These are phyloP conservation scores for Arctocebus calabarensis DNA, from an alignment of 2,797 vertebrate species.

Conservation along the genomic window DNA sequence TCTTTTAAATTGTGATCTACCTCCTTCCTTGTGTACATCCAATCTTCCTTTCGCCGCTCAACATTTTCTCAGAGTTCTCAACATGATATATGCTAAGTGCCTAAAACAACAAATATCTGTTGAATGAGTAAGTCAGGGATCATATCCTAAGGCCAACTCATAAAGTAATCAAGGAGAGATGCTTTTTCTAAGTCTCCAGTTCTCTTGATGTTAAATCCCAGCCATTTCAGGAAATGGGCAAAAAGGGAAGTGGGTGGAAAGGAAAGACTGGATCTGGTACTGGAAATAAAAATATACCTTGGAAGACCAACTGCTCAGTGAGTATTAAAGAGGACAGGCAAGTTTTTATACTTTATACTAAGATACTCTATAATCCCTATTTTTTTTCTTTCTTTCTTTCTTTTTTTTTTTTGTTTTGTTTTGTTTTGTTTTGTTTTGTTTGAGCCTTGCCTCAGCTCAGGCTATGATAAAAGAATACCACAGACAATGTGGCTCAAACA, in stretches of 20 bases:
- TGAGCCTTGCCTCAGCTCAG: neutral
- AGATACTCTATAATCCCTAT: neutral
- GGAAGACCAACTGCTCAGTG: neutral
- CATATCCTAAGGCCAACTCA: neutral
- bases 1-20: neutral
- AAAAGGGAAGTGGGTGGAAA: neutral
- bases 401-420: too few species aligned
- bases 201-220: neutral
- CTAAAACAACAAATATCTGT: neutral
- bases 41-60: neutral
- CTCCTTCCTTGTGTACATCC: neutral
- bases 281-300: neutral
- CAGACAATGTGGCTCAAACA: neutral
- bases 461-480: neutral
- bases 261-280: neutral
- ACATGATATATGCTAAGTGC: neutral
- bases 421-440: neutral
- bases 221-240: neutral
- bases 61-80: neutral
- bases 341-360: neutral
- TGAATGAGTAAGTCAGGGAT: neutral
- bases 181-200: neutral
- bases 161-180: neutral
- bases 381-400: neutral
- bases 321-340: neutral